phyloP scores from a whole-genome alignment of 2,888 invertebrate species.

The Hydropsyche betteni region DNA sequence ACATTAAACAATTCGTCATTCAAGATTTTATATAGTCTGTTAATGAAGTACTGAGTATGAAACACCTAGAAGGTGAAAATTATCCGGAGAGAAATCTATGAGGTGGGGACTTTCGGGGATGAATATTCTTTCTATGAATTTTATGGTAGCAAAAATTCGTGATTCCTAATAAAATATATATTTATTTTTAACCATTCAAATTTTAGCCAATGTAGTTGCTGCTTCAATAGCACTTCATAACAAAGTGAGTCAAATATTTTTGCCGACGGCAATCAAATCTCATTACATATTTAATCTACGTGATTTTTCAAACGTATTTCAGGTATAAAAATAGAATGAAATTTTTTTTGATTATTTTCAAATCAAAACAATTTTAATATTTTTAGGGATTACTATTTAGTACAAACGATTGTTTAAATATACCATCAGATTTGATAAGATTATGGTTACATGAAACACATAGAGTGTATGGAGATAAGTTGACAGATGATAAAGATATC shows the following conservation, averaged over 20 bases:
- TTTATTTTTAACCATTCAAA: too few species aligned
- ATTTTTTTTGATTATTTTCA: background rate
- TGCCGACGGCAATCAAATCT: slow-evolving; percentile 96
- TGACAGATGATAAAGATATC: slow-evolving; percentile 91
- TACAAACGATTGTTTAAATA: slow-evolving; percentile 84
- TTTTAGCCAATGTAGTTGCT: slow-evolving; percentile 73
- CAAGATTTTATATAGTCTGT: too few species aligned
- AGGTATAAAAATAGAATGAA: slow-evolving; percentile 66
- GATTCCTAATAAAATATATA: too few species aligned
- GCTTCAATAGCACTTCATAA: slow-evolving; percentile 87
- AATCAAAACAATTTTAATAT: background rate
- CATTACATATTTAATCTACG: slow-evolving; percentile 96
- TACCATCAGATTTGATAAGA: slow-evolving; percentile 83
- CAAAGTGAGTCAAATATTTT: slow-evolving; percentile 85
- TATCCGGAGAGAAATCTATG: too few species aligned
- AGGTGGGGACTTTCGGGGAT: too few species aligned
- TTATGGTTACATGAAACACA: slow-evolving; percentile 95
- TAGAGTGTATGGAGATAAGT: slow-evolving; percentile 93
- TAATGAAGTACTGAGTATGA: too few species aligned
- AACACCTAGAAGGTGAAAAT: too few species aligned
- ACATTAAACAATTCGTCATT: too few species aligned
- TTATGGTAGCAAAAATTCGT: too few species aligned
- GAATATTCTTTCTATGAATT: too few species aligned
- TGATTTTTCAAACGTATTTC: slow-evolving; percentile 94
- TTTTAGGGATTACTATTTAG: slow-evolving; percentile 89